phyloP scores from a whole-genome alignment of 2,113 vertebrate species.

The Canis aureus region DNA sequence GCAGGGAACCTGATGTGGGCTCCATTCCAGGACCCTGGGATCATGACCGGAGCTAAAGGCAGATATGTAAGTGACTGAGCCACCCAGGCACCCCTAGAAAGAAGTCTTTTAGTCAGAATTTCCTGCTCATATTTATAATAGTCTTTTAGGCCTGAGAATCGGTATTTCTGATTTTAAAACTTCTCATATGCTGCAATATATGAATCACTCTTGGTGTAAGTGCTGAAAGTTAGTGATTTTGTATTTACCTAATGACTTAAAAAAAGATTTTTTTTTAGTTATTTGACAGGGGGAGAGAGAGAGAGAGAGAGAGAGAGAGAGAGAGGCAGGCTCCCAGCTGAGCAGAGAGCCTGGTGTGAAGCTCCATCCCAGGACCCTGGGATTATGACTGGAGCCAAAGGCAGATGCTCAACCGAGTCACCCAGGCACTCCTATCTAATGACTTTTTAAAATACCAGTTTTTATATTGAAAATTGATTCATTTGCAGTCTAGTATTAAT shows the following conservation, averaged over 20 bases:
- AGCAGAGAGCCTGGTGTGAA: too few species aligned
- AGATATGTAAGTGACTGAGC: too few species aligned
- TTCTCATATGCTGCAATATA: not conserved
- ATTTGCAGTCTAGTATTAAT: not conserved
- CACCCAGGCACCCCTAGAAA: not conserved
- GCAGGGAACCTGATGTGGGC: too few species aligned
- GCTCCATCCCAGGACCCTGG: too few species aligned
- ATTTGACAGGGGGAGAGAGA: too few species aligned
- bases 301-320: too few species aligned
- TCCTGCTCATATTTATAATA: not conserved
- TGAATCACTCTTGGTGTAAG: not conserved
- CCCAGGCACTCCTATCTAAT: not conserved
- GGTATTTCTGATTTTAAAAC: not conserved
- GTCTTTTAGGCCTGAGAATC: not conserved
- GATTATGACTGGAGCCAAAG: too few species aligned
- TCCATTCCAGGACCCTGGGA: too few species aligned
- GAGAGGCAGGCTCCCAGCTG: too few species aligned
- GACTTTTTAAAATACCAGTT: not conserved
- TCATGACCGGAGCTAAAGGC: too few species aligned
- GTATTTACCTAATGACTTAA: not conserved
- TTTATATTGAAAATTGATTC: not conserved
- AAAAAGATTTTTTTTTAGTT: too few species aligned
- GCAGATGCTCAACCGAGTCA: too few species aligned
- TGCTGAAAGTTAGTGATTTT: not conserved
- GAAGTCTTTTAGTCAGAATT: not conserved